Evolutionary conservation across 2,797 vertebrate species (phyloP).

Genomic region (Gymnopithys bicolor): DNA sequence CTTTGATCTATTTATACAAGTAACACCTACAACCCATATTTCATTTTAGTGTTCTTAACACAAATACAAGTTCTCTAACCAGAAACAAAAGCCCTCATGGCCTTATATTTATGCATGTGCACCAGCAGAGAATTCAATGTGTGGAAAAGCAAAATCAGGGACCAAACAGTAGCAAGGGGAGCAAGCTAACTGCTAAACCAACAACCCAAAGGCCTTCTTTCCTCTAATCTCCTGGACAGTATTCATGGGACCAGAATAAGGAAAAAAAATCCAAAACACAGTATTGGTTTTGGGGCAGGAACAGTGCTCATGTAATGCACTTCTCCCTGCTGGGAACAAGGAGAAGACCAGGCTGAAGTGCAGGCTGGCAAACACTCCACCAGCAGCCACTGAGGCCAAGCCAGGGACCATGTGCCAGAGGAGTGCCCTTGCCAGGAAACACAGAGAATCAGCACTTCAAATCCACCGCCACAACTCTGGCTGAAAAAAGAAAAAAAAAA

Average conservation of each 20-base stretch:
- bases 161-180: not conserved
- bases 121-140: not conserved
- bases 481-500: not conserved
- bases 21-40: not conserved
- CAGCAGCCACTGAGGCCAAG: fast-evolving
- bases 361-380: not conserved
- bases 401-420: not conserved
- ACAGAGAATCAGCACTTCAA: not conserved
- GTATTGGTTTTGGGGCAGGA: not conserved
- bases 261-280: not conserved
- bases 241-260: not conserved
- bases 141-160: not conserved
- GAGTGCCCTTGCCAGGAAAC: not conserved
- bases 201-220: not conserved
- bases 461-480: not conserved
- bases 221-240: not conserved
- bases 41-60: not conserved
- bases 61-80: not conserved
- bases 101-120: fast-evolving
- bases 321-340: not conserved
- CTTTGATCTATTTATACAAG: not conserved
- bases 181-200: not conserved
- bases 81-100: not conserved
- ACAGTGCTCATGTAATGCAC: not conserved
- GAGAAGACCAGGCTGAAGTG: not conserved